phyloP scores from a whole-genome alignment of 92 coral and sea anemone genomes.

The Muricea muricata region DNA sequence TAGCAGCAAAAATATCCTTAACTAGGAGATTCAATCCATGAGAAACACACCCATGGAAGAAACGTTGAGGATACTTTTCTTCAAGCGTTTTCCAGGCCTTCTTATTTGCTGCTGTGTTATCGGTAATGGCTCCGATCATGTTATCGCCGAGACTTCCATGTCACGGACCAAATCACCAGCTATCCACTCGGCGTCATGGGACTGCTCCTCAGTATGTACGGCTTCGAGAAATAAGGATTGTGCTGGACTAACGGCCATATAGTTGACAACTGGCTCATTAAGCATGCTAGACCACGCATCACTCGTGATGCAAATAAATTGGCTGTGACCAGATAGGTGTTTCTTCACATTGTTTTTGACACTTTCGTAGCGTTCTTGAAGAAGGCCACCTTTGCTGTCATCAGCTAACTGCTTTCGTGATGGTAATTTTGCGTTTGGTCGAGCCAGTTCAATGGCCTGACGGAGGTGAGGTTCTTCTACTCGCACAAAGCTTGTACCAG shows the following conservation, averaged over 20 bases:
- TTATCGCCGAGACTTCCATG: not conserved
- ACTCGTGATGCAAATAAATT: constrained; percentile 1
- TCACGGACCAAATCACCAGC: not conserved
- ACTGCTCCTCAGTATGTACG: constrained; percentile 21
- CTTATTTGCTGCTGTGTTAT: no score
- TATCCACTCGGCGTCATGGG: constrained; percentile 14
- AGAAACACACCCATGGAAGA: constrained; percentile 22
- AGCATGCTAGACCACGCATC: constrained; percentile 12
- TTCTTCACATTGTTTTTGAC: constrained; percentile 14
- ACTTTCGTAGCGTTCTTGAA: constrained; percentile 8
- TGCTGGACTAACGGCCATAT: constrained; percentile 17
- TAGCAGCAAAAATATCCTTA: constrained; percentile 11
- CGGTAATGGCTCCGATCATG: not conserved
- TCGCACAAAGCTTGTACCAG: constrained; percentile 22
- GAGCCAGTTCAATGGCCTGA: constrained; percentile 27
- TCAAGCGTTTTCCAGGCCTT: not conserved
- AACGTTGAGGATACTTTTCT: not conserved
- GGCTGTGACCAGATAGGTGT: not conserved
- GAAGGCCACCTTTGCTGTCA: not conserved
- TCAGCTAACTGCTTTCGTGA: not conserved
- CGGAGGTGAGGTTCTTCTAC: constrained; percentile 19
- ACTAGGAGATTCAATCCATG: constrained; percentile 6
- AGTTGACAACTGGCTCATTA: not conserved
- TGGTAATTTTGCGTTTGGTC: constrained; percentile 16
- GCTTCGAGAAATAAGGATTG: constrained; percentile 16